Base-by-base conservation (phyloP, 2,113 vertebrate genomes). In the human (Homo sapiens) region DNA sequence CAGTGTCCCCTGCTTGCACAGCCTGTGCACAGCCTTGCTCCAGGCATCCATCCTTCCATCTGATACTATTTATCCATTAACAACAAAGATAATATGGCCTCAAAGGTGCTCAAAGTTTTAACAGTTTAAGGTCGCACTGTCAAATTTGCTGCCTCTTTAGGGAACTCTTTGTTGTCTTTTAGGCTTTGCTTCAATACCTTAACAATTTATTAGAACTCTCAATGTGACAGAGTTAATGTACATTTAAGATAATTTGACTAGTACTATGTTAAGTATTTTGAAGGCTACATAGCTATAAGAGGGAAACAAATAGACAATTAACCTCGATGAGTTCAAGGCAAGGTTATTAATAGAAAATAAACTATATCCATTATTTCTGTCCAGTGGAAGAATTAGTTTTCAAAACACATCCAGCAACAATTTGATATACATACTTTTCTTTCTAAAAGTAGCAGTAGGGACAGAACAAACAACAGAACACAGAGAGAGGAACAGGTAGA, bases 301-400 rank as follows among this genome's bases (percentile, higher is more conserved):
- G n/a, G 90, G 52, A 92, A 75, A 79, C 70, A 84, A 82, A 40
- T 2, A 66, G 45, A 30, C 4, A 72, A 40, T 52, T 22, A 72
- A 4, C 25, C 7, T 55, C 0, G 38, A 25, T 68, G 14, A 75
- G 59, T 45, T 81, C n/a, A 66, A 72, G 43, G 45, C 43, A 81
- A 94, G 38, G 78, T 66, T 45, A 97, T 64, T 40, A 84, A 88
- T 6, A 79, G 32, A 86, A 93, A 89, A 86, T 55, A 92, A 95
- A 90, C 59, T 52, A 8, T 20, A 48, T 72, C 14, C 75, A 25
- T 55, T 57, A n/a, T 92, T 92, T 90, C 25, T 84, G 22, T 80
- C 11, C 72, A 87, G 4, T 40, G 8, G 48, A 92, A 84, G 22
- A 90, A 80, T 86, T 92, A 66, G 11, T 82, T 82, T 75, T 85